These are phyloP conservation scores for Scomber japonicus DNA, from an alignment of 2,113 vertebrate species.

Conservation along the genomic window DNA sequence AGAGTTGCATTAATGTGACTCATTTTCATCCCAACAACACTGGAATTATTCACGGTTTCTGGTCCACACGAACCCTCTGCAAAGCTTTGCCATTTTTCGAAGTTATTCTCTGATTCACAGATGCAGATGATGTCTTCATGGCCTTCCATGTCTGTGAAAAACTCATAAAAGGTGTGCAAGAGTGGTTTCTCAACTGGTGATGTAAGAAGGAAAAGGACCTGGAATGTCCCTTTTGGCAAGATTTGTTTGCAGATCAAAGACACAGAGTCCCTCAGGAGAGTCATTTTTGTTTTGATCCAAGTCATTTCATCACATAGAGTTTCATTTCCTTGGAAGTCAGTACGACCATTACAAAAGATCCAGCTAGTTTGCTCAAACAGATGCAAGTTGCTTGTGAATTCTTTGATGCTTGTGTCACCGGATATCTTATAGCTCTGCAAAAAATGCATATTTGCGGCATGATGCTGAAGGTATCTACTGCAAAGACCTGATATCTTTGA, in stretches of 20 bases:
- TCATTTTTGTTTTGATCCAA: slow-evolving; percentile 86
- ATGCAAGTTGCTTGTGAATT: slow-evolving; percentile 72
- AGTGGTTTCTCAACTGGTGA: slow-evolving; percentile 86
- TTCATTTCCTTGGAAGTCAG: slow-evolving; percentile 83
- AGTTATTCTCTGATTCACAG: slow-evolving; percentile 82
- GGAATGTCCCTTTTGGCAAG: slow-evolving; percentile 83
- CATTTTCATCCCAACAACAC: slow-evolving; percentile 88
- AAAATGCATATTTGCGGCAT: slow-evolving; percentile 80
- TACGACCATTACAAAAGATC: slow-evolving; percentile 90
- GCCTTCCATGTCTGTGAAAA: slow-evolving; percentile 88
- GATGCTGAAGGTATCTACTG: slow-evolving; percentile 80
- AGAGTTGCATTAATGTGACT: slow-evolving; percentile 86
- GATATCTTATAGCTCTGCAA: slow-evolving; percentile 82
- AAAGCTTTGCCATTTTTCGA: slow-evolving; percentile 81
- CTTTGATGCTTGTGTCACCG: slow-evolving; percentile 56
- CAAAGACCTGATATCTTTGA: slow-evolving; percentile 85
- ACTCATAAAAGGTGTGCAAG: slow-evolving; percentile 86
- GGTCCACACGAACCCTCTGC: slow-evolving; percentile 81
- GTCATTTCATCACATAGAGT: slow-evolving; percentile 84
- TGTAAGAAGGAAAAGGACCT: slow-evolving; percentile 85
- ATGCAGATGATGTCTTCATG: slow-evolving; percentile 87
- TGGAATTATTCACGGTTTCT: slow-evolving; percentile 74
- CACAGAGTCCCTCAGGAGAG: slow-evolving; percentile 81
- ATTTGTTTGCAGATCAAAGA: slow-evolving; percentile 87
- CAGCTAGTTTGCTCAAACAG: slow-evolving; percentile 89